These are phyloP conservation scores for Diadophis punctatus DNA, from an alignment of 2,113 vertebrate species.

Conservation along the genomic window DNA sequence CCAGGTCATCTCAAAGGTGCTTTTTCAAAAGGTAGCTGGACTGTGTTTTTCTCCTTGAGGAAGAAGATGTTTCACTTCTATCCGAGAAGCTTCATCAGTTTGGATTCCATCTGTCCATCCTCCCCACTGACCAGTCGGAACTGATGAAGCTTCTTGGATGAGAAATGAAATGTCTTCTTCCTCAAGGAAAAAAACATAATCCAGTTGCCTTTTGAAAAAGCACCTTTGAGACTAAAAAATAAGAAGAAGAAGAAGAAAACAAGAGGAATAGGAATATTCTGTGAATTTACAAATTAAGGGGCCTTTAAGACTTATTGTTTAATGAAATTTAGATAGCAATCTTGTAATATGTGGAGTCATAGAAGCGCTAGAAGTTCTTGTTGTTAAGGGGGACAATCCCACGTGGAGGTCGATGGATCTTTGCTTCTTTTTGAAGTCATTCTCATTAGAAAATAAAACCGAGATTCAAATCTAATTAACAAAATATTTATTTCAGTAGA, in stretches of 20 bases:
- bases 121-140: not conserved
- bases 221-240: not conserved
- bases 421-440: too few species aligned
- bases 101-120: not conserved
- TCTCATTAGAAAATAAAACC: too few species aligned
- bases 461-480: too few species aligned
- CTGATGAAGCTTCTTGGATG: not conserved
- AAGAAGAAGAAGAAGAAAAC: not conserved
- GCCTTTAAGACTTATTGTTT: not conserved
- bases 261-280: not conserved
- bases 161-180: not conserved
- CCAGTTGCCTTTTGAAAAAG: not conserved
- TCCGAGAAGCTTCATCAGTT: not conserved
- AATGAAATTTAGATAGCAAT: not conserved
- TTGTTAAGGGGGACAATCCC: too few species aligned
- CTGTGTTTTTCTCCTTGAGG: not conserved
- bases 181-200: not conserved
- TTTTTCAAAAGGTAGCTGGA: not conserved
- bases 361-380: not conserved
- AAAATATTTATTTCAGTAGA: too few species aligned
- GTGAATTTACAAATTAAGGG: not conserved
- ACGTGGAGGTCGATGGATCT: too few species aligned
- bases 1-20: not conserved
- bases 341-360: not conserved
- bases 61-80: not conserved